Evolutionary conservation across 2,888 invertebrate species (phyloP).

Genomic region (Oxystoma pomonae): DNA sequence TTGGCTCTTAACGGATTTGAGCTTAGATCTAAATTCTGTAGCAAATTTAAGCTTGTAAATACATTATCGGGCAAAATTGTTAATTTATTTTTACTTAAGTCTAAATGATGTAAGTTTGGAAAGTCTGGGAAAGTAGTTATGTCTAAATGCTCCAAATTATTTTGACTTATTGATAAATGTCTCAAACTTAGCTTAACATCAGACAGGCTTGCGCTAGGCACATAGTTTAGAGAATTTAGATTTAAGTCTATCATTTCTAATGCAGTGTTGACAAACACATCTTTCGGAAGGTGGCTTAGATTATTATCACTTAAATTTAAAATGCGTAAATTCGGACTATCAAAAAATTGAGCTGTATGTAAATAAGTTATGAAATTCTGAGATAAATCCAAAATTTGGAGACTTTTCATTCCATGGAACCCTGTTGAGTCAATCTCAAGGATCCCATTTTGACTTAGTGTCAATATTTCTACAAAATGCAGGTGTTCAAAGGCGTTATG

Average conservation of each 20-base stretch:
- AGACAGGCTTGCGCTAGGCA: constrained; percentile 72
- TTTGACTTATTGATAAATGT: constrained; percentile 71
- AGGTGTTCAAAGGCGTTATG: constrained; percentile 72
- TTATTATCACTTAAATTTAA: constrained; percentile 69
- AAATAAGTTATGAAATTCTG: constrained; percentile 71
- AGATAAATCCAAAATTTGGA: constrained; percentile 76
- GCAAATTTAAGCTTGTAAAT: constrained; percentile 74
- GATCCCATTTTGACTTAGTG: constrained; percentile 68
- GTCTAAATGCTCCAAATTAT: constrained; percentile 54
- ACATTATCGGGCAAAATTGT: constrained; percentile 85
- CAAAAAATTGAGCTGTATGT: constrained; percentile 75
- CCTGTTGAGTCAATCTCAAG: constrained; percentile 68
- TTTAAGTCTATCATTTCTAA: constrained; percentile 77
- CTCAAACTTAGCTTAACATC: constrained; percentile 76
- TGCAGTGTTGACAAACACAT: constrained; percentile 75
- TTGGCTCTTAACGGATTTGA: constrained; percentile 78
- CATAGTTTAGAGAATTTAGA: constrained; percentile 69
- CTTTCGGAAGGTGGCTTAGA: constrained; percentile 68
- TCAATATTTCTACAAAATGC: constrained; percentile 36
- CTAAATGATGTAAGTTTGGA: constrained; percentile 71
- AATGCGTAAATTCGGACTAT: constrained; percentile 67
- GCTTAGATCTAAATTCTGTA: constrained; percentile 76
- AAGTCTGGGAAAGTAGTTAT: constrained; percentile 82
- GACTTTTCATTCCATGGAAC: constrained; percentile 67
- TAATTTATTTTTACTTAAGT: constrained; percentile 75